Evolutionary conservation across 2,797 vertebrate genomes (phyloP), one percentile per base, ranked within the genome.

Genomic region (Furcifer pardalis): DNA sequence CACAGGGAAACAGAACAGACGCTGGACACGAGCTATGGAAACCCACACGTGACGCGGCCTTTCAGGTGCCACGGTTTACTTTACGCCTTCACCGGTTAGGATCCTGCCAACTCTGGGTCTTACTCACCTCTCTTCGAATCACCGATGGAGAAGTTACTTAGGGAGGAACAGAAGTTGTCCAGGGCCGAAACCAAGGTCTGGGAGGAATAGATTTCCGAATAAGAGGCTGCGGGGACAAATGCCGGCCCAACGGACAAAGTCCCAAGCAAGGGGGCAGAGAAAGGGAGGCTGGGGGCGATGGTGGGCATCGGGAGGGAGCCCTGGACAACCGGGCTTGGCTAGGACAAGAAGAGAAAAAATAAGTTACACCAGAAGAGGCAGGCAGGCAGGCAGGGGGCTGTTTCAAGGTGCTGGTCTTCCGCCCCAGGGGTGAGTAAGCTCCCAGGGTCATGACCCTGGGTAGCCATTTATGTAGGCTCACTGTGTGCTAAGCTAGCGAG

Each of bases 51-150:
- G n/a, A n/a, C n/a, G n/a, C n/a, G n/a, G n/a, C n/a, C n/a, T n/a
- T n/a, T n/a, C n/a, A n/a, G n/a, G n/a, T n/a, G n/a, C n/a, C n/a
- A n/a, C n/a, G n/a, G n/a, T n/a, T n/a, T n/a, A n/a, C n/a, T n/a
- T 15, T 23, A 37, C 27, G 37, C 23, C 27, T 2, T 32, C 37
- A 23, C 23, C 60, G 46, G 40, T 17, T 30, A 10, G 35, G 52
- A 84, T 56, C 77, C 2, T 78, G 69, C 84, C 25, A 63, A 87
- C 44, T 78, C 8, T 88, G 5, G 4, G 0, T 9, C 72, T 89
- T 87, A n/a, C 91, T 90, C 94, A 99, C 98, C 98, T 96, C 96
- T 96, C 94, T 97, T 97, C 87, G 96, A 95, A 68, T 98, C 97
- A 42, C 95, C 94, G 89, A 98, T 95, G 76, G 95, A 95, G 87